These are phyloP conservation scores for Saimiri boliviensis DNA, from an alignment of 2,113 vertebrate species.

Conservation along the genomic window DNA sequence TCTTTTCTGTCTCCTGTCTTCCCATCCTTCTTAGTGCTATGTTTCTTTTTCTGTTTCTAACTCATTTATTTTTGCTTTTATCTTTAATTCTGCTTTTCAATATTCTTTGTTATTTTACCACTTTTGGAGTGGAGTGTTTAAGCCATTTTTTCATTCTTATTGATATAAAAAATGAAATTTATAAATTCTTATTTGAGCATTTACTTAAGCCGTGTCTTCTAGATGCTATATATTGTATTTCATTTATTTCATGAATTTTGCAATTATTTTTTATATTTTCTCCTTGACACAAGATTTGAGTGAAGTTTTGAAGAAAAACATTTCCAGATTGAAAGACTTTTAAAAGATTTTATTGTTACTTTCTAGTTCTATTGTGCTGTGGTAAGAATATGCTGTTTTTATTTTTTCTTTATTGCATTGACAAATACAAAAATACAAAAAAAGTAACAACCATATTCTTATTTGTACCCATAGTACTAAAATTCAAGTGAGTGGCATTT, in stretches of 20 bases:
- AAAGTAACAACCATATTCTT: background rate
- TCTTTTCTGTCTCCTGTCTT: background rate
- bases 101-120: background rate
- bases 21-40: background rate
- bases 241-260: background rate
- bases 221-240: background rate
- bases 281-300: background rate
- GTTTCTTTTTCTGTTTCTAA: background rate
- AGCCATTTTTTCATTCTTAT: background rate
- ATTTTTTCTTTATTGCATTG: background rate
- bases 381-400: background rate
- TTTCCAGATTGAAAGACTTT: background rate
- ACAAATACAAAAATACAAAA: background rate
- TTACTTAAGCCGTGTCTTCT: background rate
- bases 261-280: conserved; percentile 7
- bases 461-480: background rate
- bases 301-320: background rate
- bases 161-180: background rate
- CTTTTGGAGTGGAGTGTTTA: background rate
- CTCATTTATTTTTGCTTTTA: background rate
- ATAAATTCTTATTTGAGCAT: background rate
- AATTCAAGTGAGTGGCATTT: background rate
- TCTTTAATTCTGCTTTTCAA: background rate
- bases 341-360: background rate
- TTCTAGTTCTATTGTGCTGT: background rate